phyloP scores from a whole-genome alignment of 2,797 vertebrate genomes.

The Pantherophis alleghaniensis region DNA sequence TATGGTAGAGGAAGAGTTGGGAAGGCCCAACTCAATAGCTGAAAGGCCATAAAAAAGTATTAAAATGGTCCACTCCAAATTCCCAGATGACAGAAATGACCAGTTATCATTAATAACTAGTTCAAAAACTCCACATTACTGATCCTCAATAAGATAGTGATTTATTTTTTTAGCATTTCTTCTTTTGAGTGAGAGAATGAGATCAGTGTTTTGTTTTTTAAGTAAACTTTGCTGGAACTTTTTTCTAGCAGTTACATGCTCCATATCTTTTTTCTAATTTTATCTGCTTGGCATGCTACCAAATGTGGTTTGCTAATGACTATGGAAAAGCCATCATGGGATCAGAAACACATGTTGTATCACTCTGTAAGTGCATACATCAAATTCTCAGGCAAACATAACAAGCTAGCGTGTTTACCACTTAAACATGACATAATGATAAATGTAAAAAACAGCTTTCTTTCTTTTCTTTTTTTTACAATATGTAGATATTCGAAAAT shows the following conservation, averaged over 20 bases:
- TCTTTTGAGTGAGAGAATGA: slow-evolving; percentile 44
- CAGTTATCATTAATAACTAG: neutral
- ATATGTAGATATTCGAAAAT: neutral
- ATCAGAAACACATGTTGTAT: slow-evolving; percentile 34
- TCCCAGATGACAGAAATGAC: neutral
- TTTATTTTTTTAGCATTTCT: slow-evolving; percentile 24
- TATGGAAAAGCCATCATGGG: slow-evolving; percentile 45
- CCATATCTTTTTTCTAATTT: slow-evolving; percentile 47
- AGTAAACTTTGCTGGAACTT: slow-evolving; percentile 48
- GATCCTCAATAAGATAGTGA: neutral
- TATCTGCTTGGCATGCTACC: slow-evolving; percentile 42
- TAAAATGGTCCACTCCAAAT: neutral
- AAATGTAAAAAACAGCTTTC: slow-evolving; percentile 31
- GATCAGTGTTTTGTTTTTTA: slow-evolving; percentile 24
- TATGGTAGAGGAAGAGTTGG: neutral
- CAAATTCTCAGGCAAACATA: neutral
- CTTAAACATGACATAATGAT: slow-evolving; percentile 38
- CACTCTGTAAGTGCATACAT: neutral
- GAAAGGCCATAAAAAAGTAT: neutral
- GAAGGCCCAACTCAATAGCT: neutral
- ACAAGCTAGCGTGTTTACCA: slow-evolving; percentile 39
- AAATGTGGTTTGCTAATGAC: slow-evolving; percentile 37
- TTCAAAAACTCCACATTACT: slow-evolving; percentile 26
- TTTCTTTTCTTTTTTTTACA: slow-evolving; percentile 28
- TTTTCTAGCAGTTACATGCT: slow-evolving; percentile 52